Evolutionary conservation across 1,140 invertebrate species (phyloP), one percentile per base, ranked within the genome.

Genomic region (Zaprionus taronus): DNA sequence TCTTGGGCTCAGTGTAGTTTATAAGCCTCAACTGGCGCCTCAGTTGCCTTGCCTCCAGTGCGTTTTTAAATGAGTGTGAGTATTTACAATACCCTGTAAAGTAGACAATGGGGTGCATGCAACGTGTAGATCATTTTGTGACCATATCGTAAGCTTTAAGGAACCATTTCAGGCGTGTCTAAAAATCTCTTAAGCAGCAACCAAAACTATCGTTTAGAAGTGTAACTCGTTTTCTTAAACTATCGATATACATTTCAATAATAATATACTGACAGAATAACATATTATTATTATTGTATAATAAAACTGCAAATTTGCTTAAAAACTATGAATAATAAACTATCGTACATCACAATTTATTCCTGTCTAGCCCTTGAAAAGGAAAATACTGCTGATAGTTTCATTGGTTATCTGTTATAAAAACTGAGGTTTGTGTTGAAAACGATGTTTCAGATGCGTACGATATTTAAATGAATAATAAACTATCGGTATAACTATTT

Each of bases 21-120:
- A 71, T 71, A 71, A 71, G 73, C 68, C 55, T 63, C 61, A 44
- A 68, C 62, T 72, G 57, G 24, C 47, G 57, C 65, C 65, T 61
- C 47, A 57, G 60, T 55, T 28, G 56, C 62, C 49, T 14, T 31
- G 58, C 15, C 49, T 34, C 9, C 38, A 68, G 38, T 41, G n/a
- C 28, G 38, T 38, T 47, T 70, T 71, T 57, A 51, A 66, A 38
- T 60, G 66, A 41, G 66, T 60, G 31, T 58, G 63, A 5, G 17
- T 58, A 53, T 53, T 31, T 12, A 17, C 34, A 51, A 71, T 75
- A 71, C 60, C 67, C 72, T 71, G 31, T 36, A 68, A 34, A 44
- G 2, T 2, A 9, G 34, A 5, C 36, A 15, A 20, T 4, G 14
- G 14, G 22, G 63, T 14, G 17, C 44, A n/a, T 12, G 26, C 31